Evolutionary conservation across 2,113 vertebrate genomes (phyloP).

Genomic region (Nesospiza acunhae): DNA sequence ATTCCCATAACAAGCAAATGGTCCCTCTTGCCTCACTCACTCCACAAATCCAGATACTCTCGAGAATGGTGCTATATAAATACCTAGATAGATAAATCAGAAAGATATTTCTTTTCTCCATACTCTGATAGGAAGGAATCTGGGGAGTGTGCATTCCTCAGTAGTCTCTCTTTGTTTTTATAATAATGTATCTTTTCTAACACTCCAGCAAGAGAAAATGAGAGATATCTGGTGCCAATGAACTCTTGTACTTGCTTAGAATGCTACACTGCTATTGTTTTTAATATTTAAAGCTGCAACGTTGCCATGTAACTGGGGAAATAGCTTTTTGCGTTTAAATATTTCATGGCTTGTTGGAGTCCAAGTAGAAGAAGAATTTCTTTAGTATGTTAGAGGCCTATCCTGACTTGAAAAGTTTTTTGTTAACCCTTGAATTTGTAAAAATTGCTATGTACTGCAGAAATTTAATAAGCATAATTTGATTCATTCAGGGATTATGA

Average conservation of each 20-base stretch:
- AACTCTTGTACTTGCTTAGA: slow-evolving; percentile 45
- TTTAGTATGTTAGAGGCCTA: slow-evolving; percentile 8
- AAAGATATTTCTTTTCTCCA: not conserved
- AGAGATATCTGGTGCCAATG: slow-evolving; percentile 23
- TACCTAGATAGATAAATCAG: slow-evolving; percentile 21
- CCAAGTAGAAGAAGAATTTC: slow-evolving; percentile 22
- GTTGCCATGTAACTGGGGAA: slow-evolving; percentile 41
- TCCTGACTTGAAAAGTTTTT: slow-evolving; percentile 7
- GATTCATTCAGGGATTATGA: not conserved
- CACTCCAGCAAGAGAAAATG: not conserved
- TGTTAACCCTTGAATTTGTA: not conserved
- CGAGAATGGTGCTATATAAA: not conserved
- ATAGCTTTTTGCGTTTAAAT: slow-evolving; percentile 59
- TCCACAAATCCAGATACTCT: not conserved
- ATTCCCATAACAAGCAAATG: slow-evolving; percentile 29
- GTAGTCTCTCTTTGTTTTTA: not conserved
- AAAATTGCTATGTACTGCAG: not conserved
- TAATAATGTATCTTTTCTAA: slow-evolving; percentile 22
- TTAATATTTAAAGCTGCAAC: slow-evolving; percentile 63
- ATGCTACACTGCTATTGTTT: slow-evolving; percentile 38
- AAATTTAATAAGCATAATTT: not conserved
- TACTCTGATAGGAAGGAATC: not conserved
- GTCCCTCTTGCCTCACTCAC: slow-evolving; percentile 14
- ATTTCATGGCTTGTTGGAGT: slow-evolving; percentile 53
- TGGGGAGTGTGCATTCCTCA: not conserved